A percentile compares a stretch with the other conserved stretches of the same genome.
phyloP scores from a whole-genome alignment of 2,113 vertebrate species.

The Vulpes ferrilata region DNA sequence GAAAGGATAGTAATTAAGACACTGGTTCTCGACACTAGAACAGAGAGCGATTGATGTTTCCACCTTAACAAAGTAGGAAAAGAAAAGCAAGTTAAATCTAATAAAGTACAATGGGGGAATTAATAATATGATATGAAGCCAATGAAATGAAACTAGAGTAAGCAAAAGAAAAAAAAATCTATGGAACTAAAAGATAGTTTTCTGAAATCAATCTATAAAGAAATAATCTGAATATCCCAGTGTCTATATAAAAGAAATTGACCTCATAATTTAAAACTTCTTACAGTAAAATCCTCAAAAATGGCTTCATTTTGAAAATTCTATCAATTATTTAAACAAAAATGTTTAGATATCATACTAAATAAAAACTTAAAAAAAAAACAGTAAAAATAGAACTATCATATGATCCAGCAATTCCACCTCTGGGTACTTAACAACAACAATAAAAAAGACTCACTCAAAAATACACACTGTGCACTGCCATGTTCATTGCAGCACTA shows the following conservation, averaged over 20 bases:
- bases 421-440: neutral
- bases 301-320: neutral
- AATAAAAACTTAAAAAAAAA: neutral
- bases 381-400: neutral
- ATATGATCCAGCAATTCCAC: neutral
- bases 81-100: neutral
- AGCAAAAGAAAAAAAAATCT: neutral
- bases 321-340: neutral
- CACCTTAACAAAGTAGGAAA: constrained; percentile 12
- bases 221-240: neutral
- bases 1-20: neutral
- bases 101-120: neutral
- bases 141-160: neutral
- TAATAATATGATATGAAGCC: neutral
- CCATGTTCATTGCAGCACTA: neutral
- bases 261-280: neutral
- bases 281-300: neutral
- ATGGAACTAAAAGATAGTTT: neutral
- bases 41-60: neutral
- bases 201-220: neutral
- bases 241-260: neutral
- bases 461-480: neutral
- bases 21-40: neutral
- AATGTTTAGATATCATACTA: neutral
- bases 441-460: neutral